phyloP scores from a whole-genome alignment of 2,113 vertebrate genomes.

The Turdus rufiventris region DNA sequence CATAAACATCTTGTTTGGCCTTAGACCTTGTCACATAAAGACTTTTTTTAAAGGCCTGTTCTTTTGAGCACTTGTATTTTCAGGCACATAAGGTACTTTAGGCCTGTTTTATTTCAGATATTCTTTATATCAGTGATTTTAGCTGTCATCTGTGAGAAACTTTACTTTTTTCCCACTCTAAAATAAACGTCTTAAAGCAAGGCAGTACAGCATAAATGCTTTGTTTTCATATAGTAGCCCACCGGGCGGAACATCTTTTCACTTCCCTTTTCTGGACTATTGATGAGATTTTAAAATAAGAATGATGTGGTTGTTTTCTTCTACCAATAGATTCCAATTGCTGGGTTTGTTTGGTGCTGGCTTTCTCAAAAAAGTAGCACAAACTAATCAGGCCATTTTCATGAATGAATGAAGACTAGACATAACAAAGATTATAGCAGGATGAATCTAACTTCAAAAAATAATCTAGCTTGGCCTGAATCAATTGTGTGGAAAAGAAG shows the following conservation, averaged over 20 bases:
- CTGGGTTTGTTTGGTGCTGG: background rate
- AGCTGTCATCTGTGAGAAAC: background rate
- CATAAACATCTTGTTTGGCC: conserved; percentile 21
- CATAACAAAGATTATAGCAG: background rate
- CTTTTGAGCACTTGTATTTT: background rate
- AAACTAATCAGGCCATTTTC: background rate
- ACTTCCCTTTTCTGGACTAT: conserved; percentile 25
- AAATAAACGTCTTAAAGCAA: background rate
- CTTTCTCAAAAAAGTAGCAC: background rate
- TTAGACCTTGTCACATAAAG: conserved; percentile 16
- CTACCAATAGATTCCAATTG: background rate
- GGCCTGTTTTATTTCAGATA: background rate
- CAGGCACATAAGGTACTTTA: background rate
- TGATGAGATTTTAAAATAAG: conserved; percentile 26
- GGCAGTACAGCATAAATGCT: background rate
- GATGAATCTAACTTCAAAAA: background rate
- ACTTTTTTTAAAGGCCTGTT: background rate
- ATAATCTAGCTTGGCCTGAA: background rate
- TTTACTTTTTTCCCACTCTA: background rate
- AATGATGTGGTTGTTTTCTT: background rate
- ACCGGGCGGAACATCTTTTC: background rate
- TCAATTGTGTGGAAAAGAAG: background rate
- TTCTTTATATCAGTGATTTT: background rate
- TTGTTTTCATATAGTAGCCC: conserved; percentile 26
- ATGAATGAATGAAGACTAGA: background rate